Percentiles rank a stretch among this genome's conserved stretches.
phyloP scores from a whole-genome alignment of 2,797 vertebrate genomes.

The Enteromius viviparus region DNA sequence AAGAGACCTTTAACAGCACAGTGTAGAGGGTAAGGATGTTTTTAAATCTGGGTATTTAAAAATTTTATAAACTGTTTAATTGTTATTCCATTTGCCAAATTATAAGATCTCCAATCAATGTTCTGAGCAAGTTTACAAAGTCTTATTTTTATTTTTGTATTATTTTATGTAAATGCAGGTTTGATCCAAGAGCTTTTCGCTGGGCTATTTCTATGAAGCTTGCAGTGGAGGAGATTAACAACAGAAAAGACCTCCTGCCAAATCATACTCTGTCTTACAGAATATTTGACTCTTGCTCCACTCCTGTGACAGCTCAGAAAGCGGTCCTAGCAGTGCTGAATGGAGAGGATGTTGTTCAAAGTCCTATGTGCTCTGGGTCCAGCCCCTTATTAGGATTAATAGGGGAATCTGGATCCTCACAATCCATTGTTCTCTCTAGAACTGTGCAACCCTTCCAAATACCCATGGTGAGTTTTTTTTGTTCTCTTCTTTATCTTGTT shows the following conservation, averaged over 20 bases:
- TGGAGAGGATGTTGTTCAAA: conserved; percentile 49
- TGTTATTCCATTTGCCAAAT: neutral
- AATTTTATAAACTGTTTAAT: neutral
- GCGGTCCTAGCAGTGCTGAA: conserved; percentile 62
- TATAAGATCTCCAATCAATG: neutral
- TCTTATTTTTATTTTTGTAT: neutral
- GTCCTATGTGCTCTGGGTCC: conserved; percentile 47
- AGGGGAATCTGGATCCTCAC: conserved; percentile 68
- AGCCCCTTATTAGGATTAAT: conserved; percentile 58
- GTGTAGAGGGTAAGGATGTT: conserved; percentile 60
- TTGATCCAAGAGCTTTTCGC: conserved; percentile 65
- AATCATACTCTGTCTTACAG: conserved; percentile 63
- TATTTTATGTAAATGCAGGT: conserved; percentile 46
- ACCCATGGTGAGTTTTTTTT: conserved; percentile 60
- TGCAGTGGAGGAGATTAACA: conserved; percentile 66
- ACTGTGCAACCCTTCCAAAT: conserved; percentile 65
- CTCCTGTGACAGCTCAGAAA: conserved; percentile 61
- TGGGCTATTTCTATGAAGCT: conserved; percentile 66
- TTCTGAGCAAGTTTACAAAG: neutral
- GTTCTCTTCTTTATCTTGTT: neutral
- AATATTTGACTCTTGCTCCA: conserved; percentile 68
- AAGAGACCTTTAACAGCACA: conserved; percentile 56
- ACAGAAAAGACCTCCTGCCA: conserved; percentile 56
- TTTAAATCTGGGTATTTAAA: neutral
- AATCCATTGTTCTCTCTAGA: conserved; percentile 66